Evolutionary conservation across 2,797 vertebrate species (phyloP).

Genomic region (Malacoctenus gilli): DNA sequence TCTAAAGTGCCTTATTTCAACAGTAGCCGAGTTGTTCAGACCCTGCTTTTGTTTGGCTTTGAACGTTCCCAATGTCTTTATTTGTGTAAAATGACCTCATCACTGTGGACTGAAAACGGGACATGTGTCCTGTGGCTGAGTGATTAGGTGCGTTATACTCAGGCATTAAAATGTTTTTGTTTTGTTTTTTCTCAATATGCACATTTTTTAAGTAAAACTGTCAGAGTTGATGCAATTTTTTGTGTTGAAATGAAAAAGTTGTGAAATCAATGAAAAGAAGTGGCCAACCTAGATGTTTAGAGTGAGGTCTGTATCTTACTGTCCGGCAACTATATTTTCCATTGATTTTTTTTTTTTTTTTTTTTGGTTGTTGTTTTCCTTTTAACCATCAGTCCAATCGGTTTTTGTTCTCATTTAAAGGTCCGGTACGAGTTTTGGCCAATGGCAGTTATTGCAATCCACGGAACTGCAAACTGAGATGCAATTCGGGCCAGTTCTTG

Average conservation of each 20-base stretch:
- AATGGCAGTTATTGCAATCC: too few species aligned
- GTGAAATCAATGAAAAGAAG: too few species aligned
- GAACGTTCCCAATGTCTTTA: background rate
- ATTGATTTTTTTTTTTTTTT: too few species aligned
- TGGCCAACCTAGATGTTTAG: too few species aligned
- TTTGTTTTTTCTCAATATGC: slow-evolving; percentile 23
- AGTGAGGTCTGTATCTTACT: too few species aligned
- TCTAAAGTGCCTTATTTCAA: slow-evolving; percentile 64
- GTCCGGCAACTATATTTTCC: too few species aligned
- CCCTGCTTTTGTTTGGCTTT: slow-evolving; percentile 12
- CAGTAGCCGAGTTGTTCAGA: slow-evolving; percentile 19
- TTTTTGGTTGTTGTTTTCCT: background rate
- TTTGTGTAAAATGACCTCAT: background rate
- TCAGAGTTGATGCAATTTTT: too few species aligned
- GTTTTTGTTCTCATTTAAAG: background rate
- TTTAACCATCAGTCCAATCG: too few species aligned
- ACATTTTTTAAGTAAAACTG: background rate
- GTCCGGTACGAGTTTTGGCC: slow-evolving; percentile 1
- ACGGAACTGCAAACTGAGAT: slow-evolving; percentile 43
- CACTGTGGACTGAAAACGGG: background rate
- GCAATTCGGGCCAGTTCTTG: slow-evolving; percentile 16
- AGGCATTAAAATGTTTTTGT: slow-evolving; percentile 11
- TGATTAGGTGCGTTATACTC: background rate
- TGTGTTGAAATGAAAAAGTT: too few species aligned
- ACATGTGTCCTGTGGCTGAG: background rate